These are phyloP conservation scores for Drosophila cognata DNA, from an alignment of 2,888 invertebrate species.

Conservation along the genomic window DNA sequence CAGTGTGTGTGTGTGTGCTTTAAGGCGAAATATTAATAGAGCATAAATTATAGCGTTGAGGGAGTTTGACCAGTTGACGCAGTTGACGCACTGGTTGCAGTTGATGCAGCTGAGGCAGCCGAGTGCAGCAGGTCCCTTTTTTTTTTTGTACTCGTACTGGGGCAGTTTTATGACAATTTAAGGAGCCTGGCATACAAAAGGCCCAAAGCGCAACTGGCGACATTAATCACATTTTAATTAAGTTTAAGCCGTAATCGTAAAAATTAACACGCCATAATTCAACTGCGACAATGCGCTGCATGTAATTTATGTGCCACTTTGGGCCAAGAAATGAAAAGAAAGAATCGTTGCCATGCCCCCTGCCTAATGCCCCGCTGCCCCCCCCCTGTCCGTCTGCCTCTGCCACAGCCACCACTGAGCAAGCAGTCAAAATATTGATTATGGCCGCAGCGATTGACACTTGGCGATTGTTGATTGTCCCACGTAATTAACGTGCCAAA, in stretches of 20 bases:
- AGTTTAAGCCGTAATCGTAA: conserved; percentile 79
- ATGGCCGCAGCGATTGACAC: conserved; percentile 74
- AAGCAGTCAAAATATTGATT: conserved; percentile 75
- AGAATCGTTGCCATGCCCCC: conserved; percentile 12
- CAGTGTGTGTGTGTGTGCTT: conserved; percentile 20
- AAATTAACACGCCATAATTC: conserved; percentile 80
- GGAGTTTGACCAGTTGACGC: conserved; percentile 19
- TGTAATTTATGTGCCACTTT: conserved; percentile 72
- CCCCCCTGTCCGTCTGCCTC: not conserved
- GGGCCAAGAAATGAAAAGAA: conserved; percentile 34
- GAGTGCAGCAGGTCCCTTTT: conserved; percentile 35
- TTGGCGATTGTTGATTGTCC: conserved; percentile 76
- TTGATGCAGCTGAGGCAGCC: conserved; percentile 2
- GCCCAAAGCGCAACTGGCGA: conserved; percentile 31
- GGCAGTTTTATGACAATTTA: conserved; percentile 72
- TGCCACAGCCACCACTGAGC: conserved; percentile 40
- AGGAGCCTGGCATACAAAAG: conserved; percentile 61
- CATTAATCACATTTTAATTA: conserved; percentile 80
- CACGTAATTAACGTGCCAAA: conserved; percentile 77
- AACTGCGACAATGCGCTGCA: conserved; percentile 78
- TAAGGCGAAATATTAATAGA: conserved; percentile 78
- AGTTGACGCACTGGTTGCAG: not conserved
- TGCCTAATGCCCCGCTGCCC: not conserved
- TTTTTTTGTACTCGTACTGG: conserved; percentile 10
- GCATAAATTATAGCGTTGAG: conserved; percentile 74